A percentile compares a stretch with the other conserved stretches of the same genome.
Conservation (phyloP, 2,797 vertebrate species). For the Apogon hyalosoma region DNA sequence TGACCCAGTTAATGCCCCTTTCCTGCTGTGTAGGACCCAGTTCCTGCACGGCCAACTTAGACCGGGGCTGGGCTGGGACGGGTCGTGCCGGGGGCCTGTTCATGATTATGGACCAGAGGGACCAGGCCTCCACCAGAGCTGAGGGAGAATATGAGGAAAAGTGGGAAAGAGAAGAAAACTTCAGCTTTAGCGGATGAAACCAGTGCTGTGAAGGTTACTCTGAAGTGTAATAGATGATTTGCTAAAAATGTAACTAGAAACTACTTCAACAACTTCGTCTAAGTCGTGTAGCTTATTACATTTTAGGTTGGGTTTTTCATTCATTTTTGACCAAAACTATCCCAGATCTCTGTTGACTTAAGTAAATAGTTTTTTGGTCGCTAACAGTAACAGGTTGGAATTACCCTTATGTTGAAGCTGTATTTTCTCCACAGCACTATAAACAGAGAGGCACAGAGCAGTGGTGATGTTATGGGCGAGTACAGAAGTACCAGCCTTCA, state of each 20-base stretch:
- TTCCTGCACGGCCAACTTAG: conserved; percentile 42
- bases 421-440: no score
- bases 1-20: conserved; percentile 91
- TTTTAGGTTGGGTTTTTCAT: no score
- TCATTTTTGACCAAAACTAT: no score
- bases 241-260: no score
- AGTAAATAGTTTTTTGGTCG: no score
- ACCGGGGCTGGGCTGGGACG: conserved; percentile 45
- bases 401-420: no score
- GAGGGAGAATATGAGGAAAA: conserved; percentile 41
- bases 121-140: conserved; percentile 83
- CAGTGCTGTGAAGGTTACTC: no score
- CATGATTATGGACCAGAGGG: conserved; percentile 91
- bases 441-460: conserved; percentile 22
- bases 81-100: conserved; percentile 84
- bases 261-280: no score
- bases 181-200: conserved; percentile 33
- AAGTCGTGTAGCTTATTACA: no score
- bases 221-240: no score
- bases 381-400: no score
- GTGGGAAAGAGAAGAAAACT: conserved; percentile 17
- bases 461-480: conserved; percentile 46
- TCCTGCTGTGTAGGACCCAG: conserved; percentile 80
- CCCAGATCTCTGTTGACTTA: no score
- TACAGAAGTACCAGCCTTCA: conserved; percentile 7